Evolutionary conservation across 2,888 invertebrate genomes (phyloP).

Genomic region (Cephus pulcher): DNA sequence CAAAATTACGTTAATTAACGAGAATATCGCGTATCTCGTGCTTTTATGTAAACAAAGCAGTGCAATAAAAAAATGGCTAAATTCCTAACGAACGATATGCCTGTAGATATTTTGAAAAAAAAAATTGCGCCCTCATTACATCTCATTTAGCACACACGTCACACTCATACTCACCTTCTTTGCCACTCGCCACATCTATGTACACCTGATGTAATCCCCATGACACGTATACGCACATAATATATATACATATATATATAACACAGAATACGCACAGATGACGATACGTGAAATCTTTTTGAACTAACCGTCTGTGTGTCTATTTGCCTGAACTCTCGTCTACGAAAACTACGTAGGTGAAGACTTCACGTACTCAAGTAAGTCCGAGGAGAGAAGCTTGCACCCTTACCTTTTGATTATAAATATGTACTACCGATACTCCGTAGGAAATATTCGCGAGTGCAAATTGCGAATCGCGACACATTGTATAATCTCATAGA

Average conservation of each 20-base stretch:
- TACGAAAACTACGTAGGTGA: constrained; percentile 67
- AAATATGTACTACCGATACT: background rate
- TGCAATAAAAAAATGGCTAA: background rate
- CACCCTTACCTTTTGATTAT: background rate
- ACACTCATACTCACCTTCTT: background rate
- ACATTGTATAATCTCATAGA: constrained; percentile 22
- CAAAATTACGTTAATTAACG: background rate
- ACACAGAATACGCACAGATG: background rate
- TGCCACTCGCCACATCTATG: background rate
- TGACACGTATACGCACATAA: background rate
- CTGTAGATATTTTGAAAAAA: background rate
- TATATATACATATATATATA: background rate
- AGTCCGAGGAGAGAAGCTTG: constrained; percentile 64
- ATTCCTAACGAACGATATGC: background rate
- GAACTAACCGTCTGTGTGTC: constrained; percentile 56
- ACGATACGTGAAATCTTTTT: constrained; percentile 7
- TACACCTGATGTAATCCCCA: background rate
- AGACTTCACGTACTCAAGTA: constrained; percentile 75
- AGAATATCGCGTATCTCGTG: too few relatives aligned
- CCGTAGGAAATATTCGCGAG: background rate
- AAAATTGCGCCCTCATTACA: background rate
- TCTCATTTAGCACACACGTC: background rate
- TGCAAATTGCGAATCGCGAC: background rate
- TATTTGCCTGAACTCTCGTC: constrained; percentile 61
- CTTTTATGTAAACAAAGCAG: background rate